Percentiles rank a stretch among this genome's conserved stretches.
Evolutionary conservation across 2,888 invertebrate species (phyloP).

Genomic region (Lamellibrachia satsuma): DNA sequence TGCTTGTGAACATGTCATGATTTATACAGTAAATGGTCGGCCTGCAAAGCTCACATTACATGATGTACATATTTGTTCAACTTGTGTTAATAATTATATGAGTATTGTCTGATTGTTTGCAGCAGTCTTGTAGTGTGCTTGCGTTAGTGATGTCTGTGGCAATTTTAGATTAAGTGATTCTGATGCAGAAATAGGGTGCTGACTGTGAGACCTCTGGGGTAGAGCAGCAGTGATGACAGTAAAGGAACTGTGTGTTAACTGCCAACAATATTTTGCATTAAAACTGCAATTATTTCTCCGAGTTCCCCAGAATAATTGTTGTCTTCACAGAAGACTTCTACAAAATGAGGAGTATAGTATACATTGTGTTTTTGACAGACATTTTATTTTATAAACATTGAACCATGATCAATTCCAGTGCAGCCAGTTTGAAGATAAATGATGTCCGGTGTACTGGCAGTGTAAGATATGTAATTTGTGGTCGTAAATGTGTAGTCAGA

Average conservation of each 20-base stretch:
- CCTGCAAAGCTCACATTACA: background rate
- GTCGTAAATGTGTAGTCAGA: background rate
- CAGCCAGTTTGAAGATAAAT: background rate
- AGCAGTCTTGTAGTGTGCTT: background rate
- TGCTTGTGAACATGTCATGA: background rate
- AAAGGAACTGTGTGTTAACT: too few relatives aligned
- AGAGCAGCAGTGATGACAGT: background rate
- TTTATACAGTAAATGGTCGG: background rate
- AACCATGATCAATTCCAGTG: background rate
- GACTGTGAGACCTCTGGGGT: background rate
- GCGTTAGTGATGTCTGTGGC: background rate
- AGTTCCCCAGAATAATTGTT: background rate
- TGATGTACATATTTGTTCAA: background rate
- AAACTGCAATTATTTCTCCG: background rate
- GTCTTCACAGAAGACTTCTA: background rate
- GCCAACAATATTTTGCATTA: background rate
- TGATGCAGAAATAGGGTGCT: background rate
- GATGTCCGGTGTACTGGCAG: background rate
- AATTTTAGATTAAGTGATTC: background rate
- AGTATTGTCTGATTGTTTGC: background rate
- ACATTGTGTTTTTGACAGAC: background rate
- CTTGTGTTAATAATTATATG: background rate
- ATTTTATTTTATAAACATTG: background rate
- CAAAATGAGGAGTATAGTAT: background rate
- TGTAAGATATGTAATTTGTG: background rate